phyloP scores from a whole-genome alignment of 1,140 invertebrate genomes.

The Ladona fulva region DNA sequence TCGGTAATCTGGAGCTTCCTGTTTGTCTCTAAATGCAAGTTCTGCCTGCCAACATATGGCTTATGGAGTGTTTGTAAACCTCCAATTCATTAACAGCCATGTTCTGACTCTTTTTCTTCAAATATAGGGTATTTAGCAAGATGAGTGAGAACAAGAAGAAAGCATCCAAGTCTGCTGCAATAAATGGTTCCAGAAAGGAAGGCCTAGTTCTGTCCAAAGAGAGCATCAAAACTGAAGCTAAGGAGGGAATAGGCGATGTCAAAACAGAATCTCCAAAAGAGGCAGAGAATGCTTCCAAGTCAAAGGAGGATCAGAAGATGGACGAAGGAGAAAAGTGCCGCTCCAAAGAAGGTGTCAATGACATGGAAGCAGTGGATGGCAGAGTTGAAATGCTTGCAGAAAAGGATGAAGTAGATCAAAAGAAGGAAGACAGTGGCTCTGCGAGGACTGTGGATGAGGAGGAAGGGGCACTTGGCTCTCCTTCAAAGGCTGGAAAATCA shows the following conservation, averaged over 20 bases:
- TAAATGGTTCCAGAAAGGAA: too few relatives aligned
- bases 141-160: constrained; percentile 6
- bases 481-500: background rate
- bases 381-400: constrained; percentile 19
- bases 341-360: background rate
- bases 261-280: constrained; percentile 23
- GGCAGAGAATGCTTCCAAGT: constrained; percentile 18
- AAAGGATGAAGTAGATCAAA: constrained; percentile 12
- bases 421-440: background rate
- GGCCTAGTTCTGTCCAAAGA: background rate
- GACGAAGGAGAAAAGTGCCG: constrained; percentile 20
- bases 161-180: constrained; percentile 2
- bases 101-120: background rate
- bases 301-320: constrained; percentile 21
- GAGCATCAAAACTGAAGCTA: constrained; percentile 13
- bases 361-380: constrained; percentile 19
- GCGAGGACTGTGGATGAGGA: constrained; percentile 16
- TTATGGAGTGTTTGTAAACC: too few relatives aligned
- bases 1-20: too few relatives aligned
- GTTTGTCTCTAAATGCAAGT: too few relatives aligned
- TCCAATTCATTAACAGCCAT: too few relatives aligned
- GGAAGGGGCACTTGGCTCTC: background rate
- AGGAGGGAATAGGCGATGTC: constrained; percentile 26
- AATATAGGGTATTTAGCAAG: background rate
- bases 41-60: too few relatives aligned